Percentiles rank a stretch among this genome's conserved stretches.
phyloP scores from a whole-genome alignment of 1,140 invertebrate species.

The Cydia fagiglandana region DNA sequence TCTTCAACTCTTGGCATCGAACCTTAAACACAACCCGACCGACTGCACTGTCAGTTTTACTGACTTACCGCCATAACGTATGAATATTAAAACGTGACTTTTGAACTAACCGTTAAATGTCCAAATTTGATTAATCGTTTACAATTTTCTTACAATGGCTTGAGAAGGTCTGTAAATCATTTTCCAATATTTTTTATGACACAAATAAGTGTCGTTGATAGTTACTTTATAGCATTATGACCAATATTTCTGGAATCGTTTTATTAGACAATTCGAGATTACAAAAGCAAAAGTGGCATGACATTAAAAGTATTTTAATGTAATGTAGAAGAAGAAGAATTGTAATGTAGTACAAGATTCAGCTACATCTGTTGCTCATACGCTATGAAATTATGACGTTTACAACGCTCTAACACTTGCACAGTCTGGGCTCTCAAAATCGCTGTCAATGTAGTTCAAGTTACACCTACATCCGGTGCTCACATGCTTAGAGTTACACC shows the following conservation, averaged over 20 bases:
- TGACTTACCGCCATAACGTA: slow-evolving; percentile 62
- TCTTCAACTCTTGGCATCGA: slow-evolving; percentile 73
- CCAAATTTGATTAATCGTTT: slow-evolving; percentile 45
- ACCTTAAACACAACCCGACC: slow-evolving; percentile 58
- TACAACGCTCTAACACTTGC: too few relatives aligned
- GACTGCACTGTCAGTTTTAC: slow-evolving; percentile 67
- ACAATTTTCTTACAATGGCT: slow-evolving; percentile 37
- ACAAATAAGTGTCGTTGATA: background rate
- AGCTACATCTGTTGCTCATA: too few relatives aligned
- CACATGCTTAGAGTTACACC: too few relatives aligned
- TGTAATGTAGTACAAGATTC: too few relatives aligned
- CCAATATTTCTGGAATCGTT: background rate
- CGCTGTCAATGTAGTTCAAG: too few relatives aligned
- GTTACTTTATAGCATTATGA: background rate
- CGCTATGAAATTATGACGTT: too few relatives aligned
- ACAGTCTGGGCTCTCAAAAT: too few relatives aligned
- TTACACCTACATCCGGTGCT: too few relatives aligned
- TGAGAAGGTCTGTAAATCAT: background rate
- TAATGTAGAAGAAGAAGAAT: too few relatives aligned
- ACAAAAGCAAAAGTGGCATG: background rate
- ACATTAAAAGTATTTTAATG: too few relatives aligned
- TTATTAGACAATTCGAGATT: background rate
- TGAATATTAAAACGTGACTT: slow-evolving; percentile 61
- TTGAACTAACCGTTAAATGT: slow-evolving; percentile 50
- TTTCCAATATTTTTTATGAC: background rate